Evolutionary conservation across 2,113 vertebrate genomes (phyloP), one percentile per base, ranked within the genome.

Genomic region (Noturus placidus): DNA sequence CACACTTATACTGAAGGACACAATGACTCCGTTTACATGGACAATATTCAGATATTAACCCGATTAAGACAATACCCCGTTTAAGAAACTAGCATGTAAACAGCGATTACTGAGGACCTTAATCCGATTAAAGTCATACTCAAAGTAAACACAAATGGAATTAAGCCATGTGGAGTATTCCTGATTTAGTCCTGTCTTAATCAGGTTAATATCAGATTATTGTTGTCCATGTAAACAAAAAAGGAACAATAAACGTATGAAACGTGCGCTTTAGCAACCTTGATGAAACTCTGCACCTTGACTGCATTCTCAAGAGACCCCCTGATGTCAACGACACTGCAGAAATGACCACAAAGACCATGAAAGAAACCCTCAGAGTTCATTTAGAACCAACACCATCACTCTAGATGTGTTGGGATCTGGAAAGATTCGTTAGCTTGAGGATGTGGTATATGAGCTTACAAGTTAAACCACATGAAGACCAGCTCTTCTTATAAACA

Each of bases 281-380:
- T 25, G 54, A 80, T 35, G 42, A 82, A 61, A 14, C 56, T 42
- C 33, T 61, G 13, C 42, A 50, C 4, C 35, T 25, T 77, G 42
- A 77, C 74, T 50, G 27, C 25, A 19, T 78, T 78, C 50, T 78
- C 50, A 65, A 65, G 35, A 83, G 10, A 84, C 67, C 46, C 52
- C 70, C 54, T 42, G 30, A 85, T 42, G 35, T 59, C 35, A 72
- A 10, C 4, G 4, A 52, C 38, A 79, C 50, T 80, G 65, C 50
- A 82, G 57, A 70, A 50, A 70, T 85, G n/a, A 88, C 50, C 69
- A 65, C 87, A 22, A 77, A 70, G 56, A 82, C 63, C 38, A 80
- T n/a, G 19, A 86, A 22, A n/a, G 38, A 50, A 72, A 88, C 82
- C 65, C 77, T 84, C 76, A 85, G 35, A 82, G 30, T 52, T 79